Conservation (phyloP, 1,140 invertebrate genomes). For the Sarcophaga peregrina region DNA sequence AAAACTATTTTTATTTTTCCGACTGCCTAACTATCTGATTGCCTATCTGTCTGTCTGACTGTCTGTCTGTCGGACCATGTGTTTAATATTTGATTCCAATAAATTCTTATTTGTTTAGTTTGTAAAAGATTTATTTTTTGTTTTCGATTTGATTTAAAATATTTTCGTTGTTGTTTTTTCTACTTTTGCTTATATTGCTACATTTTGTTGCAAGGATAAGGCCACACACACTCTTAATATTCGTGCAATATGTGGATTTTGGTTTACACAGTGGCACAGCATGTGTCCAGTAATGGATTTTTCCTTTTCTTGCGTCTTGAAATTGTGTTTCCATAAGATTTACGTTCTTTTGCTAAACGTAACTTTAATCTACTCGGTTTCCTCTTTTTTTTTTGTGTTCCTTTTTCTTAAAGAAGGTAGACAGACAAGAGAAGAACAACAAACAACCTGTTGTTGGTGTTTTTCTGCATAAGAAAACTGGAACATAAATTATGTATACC, state of each 20-base stretch:
- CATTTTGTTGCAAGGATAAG: background rate
- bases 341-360: background rate
- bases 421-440: background rate
- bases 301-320: no score
- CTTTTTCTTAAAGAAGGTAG: background rate
- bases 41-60: no score
- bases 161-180: background rate
- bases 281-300: background rate
- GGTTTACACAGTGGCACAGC: conserved; percentile 7
- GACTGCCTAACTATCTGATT: no score
- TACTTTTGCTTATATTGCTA: background rate
- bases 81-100: background rate
- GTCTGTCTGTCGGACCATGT: no score
- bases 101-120: background rate
- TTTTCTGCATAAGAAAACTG: background rate
- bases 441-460: background rate
- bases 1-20: background rate
- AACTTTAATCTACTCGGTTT: background rate
- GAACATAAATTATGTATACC: background rate
- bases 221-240: background rate
- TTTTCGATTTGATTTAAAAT: background rate
- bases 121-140: background rate
- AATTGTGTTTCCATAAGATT: background rate
- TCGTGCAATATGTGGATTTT: background rate
- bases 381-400: background rate